Base-by-base conservation (phyloP, 2,797 vertebrate species). In the Hybognathus amarus region DNA sequence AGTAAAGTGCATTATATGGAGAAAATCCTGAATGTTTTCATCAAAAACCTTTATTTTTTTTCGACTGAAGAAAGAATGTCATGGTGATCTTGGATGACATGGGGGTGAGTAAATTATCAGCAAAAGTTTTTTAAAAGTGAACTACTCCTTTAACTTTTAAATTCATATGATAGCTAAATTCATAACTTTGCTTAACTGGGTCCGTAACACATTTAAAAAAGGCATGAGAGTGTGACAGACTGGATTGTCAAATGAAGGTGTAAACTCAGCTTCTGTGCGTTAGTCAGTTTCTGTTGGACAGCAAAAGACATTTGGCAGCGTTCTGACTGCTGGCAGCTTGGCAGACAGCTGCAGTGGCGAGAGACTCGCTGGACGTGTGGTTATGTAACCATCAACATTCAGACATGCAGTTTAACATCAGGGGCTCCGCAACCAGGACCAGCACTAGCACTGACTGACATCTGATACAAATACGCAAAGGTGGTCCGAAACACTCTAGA, bases 301-400 rank as follows among this genome's bases (percentile, higher is more conserved):
- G 73, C n/a, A n/a, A 33, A 33, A 56, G 67, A 78, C 40, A 71
- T 84, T 88, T 88, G 85, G 83, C 85, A 88, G 79, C 75, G 47
- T 59, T 82, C 82, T 71, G 77, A 74, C 80, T 87, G 82, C 85
- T 88, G 84, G 85, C 87, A 88, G 83, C 83, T 82, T 79, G 77
- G 82, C 83, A 88, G 85, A 88, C 87, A 88, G 87, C 81, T 88
- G 85, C 82, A 84, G 80, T 68, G 22, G 76, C n/a, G 67, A 85
- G 68, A 18, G 63, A 83, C 83, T 88, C 66, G 73, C 73, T 75
- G 83, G 80, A 83, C 59, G 77, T 73, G 77, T 22, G 20, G 78
- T 88, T 88, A 88, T 82, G 79, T 84, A 87, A 88, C 78, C 69
- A 71, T 52, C 74, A 82, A 85, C 77, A 79, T 68, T 86, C 76